Conservation (phyloP, 53 echinoderm and acorn worm genomes). For the Henricia sp. region DNA sequence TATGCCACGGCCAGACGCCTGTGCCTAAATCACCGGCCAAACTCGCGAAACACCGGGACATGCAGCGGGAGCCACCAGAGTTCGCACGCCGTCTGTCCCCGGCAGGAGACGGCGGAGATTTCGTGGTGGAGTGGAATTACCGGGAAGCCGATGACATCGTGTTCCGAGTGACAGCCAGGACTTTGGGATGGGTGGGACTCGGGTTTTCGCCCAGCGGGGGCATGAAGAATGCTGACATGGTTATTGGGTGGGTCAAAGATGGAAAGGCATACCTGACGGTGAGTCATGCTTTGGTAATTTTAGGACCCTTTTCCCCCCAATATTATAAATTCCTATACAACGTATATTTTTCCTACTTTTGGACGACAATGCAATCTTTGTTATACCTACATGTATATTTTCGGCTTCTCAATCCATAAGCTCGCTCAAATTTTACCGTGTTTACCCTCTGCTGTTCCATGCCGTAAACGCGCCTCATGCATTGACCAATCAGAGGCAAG, state of each 20-base stretch:
- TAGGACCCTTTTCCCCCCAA: too few species aligned
- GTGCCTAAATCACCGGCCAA: not conserved
- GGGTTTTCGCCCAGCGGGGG: conserved; percentile 63
- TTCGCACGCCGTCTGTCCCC: conserved; percentile 28
- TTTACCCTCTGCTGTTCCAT: too few species aligned
- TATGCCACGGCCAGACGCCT: not conserved
- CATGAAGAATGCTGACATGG: conserved; percentile 59
- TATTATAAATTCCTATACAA: too few species aligned
- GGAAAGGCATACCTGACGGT: conserved; percentile 57
- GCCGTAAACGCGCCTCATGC: too few species aligned
- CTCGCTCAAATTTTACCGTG: too few species aligned
- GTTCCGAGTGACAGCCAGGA: conserved; percentile 47
- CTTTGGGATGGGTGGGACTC: conserved; percentile 55
- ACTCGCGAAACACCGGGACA: not conserved
- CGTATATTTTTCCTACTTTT: too few species aligned
- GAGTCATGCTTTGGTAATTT: too few species aligned
- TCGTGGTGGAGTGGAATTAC: conserved; percentile 46
- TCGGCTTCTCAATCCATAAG: too few species aligned
- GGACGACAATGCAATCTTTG: too few species aligned
- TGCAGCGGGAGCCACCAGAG: not conserved
- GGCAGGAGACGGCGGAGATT: not conserved
- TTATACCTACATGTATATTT: too few species aligned
- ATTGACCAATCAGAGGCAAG: too few species aligned
- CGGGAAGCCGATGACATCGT: conserved; percentile 17
- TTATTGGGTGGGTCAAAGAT: conserved; percentile 61